Base-by-base conservation (phyloP, 2,888 invertebrate species). In the Macrophya alboannulata region DNA sequence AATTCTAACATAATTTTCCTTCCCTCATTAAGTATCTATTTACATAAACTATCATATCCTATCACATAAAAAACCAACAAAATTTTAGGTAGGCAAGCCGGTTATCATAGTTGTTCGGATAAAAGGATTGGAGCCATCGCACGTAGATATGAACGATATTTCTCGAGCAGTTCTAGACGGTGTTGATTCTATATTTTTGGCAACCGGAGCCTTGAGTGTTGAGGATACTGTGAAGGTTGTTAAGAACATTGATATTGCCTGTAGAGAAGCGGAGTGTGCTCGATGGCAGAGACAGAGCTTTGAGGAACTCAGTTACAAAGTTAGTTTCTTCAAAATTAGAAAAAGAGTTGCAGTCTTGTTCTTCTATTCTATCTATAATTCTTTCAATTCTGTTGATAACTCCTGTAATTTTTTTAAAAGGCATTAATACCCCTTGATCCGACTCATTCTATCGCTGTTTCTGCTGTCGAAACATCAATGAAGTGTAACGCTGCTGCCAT, bases 81-180 rank as follows among this genome's bases (percentile, higher is more conserved):
- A 74, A 15, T 79, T 84, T 40, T 76, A 93, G 93, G 94, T 94
- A 43, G 96, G 96, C 15, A 96, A 96, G 89, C 95, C 96, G 0
- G 95, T 95, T 17, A 95, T 95, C 86, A 91, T 96, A 86, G 95
- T 95, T 89, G 95, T 95, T 85, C 95, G 95, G 95, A 94, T 95
- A 59, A 94, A 94, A 88, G 95, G 95, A 87, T 95, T 95, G 9
- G 91, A 95, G 25, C 94, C 95, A 1, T 95, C 95, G 0, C 94
- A 96, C 90, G 95, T 97, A 1, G 97, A 97, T 92, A 94, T 96
- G 17, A 95, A 96, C 45, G 96, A 97, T 89, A 95, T 97, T 9
- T 96, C 96, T 65, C 97, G 97, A 91, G 96, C 97, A 82, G 95
- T 97, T 37, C 92, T 97, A 25, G 97, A 97, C 89, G 97, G 97